Conservation (phyloP, 2,113 vertebrate species). For the Forbesichthys papilliferus region DNA sequence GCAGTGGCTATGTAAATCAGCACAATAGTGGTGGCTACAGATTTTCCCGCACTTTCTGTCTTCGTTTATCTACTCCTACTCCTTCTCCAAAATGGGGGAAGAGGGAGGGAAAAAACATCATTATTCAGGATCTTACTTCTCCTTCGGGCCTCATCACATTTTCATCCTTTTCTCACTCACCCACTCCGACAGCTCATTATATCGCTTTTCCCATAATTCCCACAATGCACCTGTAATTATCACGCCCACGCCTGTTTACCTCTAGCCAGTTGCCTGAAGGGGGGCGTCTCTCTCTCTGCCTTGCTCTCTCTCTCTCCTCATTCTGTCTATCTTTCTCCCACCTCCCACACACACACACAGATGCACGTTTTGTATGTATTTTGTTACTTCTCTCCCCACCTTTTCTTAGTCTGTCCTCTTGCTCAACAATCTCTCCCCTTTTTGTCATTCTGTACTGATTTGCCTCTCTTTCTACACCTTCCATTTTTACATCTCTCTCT, state of each 20-base stretch:
- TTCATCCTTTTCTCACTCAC: conserved; percentile 65
- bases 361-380: background rate
- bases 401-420: conserved; percentile 4
- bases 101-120: conserved; percentile 30
- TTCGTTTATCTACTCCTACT: background rate
- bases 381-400: background rate
- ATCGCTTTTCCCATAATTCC: conserved; percentile 71
- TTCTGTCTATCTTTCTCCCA: background rate
- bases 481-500: background rate
- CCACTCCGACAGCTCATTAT: conserved; percentile 74
- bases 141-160: conserved; percentile 64
- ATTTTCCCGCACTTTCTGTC: background rate
- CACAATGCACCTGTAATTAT: conserved; percentile 77
- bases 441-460: background rate
- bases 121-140: conserved; percentile 57
- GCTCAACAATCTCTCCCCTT: background rate
- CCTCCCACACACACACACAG: background rate
- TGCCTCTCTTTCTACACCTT: background rate
- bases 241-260: conserved; percentile 74
- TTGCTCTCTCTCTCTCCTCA: conserved; percentile 19
- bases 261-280: conserved; percentile 73
- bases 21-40: too few relatives aligned
- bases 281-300: conserved; percentile 60
- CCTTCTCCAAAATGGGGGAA: background rate
- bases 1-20: too few relatives aligned